Evolutionary conservation across 2,797 vertebrate genomes (phyloP), one percentile per base, ranked within the genome.

Genomic region (Picus viridis): DNA sequence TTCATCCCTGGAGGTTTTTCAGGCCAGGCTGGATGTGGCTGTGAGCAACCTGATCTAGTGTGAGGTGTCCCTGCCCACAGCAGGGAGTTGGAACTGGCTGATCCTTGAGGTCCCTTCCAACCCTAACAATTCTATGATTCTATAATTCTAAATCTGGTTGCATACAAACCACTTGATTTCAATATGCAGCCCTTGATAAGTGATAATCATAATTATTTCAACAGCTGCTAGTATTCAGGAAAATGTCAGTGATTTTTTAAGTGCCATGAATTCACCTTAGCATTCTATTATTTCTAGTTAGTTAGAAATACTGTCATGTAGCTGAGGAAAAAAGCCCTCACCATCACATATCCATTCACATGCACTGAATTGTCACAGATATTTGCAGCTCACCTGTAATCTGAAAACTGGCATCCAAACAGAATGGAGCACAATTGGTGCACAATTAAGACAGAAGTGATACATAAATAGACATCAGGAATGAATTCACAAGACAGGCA

Each of bases 191-290:
- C 65, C 58, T 71, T 91, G 74, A 83, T 77, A 91, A 92, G 54
- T 62, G 58, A 91, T 91, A 96, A 83, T 83, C 87, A 15, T 80
- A 90, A 85, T 90, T 77, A 90, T 91, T 92, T 91, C 65, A 91
- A 80, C 65, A 80, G 54, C 62, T 93, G 58, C 26, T 56, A 43
- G 20, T 64, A 88, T 92, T 93, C 45, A 85, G 49, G 30, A 89
- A 94, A 90, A 85, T 74, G 85, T 49, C 64, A 56, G 41, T 74
- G 77, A 74, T 65, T 91, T 77, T 90, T 74, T 53, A 88, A 93
- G 49, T 53, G 23, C n/a, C 59, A 30, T 72, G 65, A 88, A 80
- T 87, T 86, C 64, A 36, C 77, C 68, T 58, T 68, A 89, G 4
- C 54, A 54, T 68, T 79, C 17, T 71, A 3, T 70, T 91, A 49